phyloP scores from a whole-genome alignment of 2,888 invertebrate genomes.

The Lycia hirtaria region DNA sequence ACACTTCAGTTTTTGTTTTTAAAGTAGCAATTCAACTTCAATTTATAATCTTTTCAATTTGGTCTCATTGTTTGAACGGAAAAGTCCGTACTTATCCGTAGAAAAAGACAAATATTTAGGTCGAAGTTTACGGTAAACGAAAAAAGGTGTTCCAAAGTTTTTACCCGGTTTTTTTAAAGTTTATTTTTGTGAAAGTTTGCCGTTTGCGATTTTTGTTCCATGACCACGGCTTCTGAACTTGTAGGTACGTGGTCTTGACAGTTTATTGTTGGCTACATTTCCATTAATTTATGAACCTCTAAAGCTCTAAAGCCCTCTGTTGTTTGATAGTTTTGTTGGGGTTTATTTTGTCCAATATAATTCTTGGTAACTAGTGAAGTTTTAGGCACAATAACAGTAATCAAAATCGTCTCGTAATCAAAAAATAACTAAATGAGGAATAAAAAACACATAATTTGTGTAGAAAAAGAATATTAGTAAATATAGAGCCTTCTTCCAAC shows the following conservation, averaged over 20 bases:
- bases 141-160: constrained; percentile 26
- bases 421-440: no score
- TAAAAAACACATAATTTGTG: no score
- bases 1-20: neutral
- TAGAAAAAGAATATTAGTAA: no score
- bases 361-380: no score
- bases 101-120: constrained; percentile 28
- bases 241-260: constrained; percentile 27
- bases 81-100: constrained; percentile 12
- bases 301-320: neutral
- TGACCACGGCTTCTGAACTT: constrained; percentile 18
- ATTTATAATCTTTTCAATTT: neutral
- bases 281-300: constrained; percentile 14
- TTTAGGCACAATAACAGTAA: no score
- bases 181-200: constrained; percentile 17
- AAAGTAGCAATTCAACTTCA: neutral
- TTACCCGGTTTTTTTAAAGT: constrained; percentile 16
- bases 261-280: constrained; percentile 18
- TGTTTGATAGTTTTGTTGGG: neutral
- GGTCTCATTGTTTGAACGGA: constrained; percentile 8
- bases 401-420: no score
- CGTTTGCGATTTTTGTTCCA: constrained; percentile 20
- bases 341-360: neutral
- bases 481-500: no score
- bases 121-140: constrained; percentile 21